A percentile compares a stretch with the other conserved stretches of the same genome.
Evolutionary conservation across 1,140 invertebrate species (phyloP).

Genomic region (Apis laboriosa): DNA sequence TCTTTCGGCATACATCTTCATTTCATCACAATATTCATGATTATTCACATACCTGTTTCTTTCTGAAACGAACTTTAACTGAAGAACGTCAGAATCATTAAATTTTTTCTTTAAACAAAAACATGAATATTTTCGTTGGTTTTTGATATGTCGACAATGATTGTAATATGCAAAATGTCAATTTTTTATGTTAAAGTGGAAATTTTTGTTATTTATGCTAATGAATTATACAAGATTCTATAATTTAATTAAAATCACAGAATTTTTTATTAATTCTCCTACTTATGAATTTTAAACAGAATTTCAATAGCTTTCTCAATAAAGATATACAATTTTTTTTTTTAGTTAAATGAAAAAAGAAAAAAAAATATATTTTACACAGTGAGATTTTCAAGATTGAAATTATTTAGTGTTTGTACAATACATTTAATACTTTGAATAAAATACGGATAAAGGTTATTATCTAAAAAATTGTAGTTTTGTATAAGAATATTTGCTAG

Average conservation of each 20-base stretch:
- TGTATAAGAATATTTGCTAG: not conserved
- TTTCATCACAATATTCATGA: not conserved
- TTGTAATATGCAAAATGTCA: not conserved
- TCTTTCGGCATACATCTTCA: not conserved
- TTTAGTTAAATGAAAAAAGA: not conserved
- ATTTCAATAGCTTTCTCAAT: not conserved
- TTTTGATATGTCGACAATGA: not conserved
- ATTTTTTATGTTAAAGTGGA: not conserved
- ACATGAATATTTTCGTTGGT: not conserved
- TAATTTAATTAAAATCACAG: not conserved
- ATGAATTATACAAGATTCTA: not conserved
- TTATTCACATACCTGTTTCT: not conserved
- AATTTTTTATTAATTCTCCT: not conserved
- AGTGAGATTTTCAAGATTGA: not conserved
- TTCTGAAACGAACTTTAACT: conserved; percentile 10
- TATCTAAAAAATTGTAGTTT: not conserved
- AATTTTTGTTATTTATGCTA: not conserved
- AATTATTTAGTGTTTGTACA: not conserved
- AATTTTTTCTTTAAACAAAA: not conserved
- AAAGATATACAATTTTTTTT: not conserved
- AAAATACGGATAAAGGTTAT: not conserved
- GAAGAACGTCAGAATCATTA: not conserved
- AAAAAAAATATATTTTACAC: not conserved
- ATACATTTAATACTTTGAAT: not conserved
- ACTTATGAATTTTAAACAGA: not conserved